phyloP scores from a whole-genome alignment of 2,888 invertebrate genomes.

The Prenolepis imparis region DNA sequence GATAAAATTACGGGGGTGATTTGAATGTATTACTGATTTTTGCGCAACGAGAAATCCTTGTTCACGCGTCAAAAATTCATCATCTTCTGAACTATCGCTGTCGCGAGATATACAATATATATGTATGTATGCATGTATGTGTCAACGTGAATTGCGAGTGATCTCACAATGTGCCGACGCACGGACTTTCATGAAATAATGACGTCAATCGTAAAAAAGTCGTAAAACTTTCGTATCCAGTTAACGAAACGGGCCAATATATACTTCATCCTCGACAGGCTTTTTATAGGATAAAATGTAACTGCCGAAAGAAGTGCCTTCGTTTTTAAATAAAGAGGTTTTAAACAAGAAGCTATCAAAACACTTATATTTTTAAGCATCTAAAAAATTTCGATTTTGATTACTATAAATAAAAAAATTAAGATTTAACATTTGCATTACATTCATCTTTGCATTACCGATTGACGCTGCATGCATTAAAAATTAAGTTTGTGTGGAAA shows the following conservation, averaged over 20 bases:
- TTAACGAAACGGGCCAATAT: slow-evolving; percentile 41
- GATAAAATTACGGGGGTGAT: not conserved
- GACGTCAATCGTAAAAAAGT: slow-evolving; percentile 62
- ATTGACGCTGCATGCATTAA: not conserved
- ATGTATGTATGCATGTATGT: not conserved
- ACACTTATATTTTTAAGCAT: not conserved
- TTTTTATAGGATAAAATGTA: slow-evolving; percentile 22
- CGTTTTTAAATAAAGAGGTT: not conserved
- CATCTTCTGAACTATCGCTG: slow-evolving; percentile 58
- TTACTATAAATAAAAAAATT: not conserved
- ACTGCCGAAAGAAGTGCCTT: slow-evolving; percentile 8
- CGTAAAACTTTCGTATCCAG: slow-evolving; percentile 15
- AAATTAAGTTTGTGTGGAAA: not conserved
- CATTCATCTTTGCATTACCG: not conserved
- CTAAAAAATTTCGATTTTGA: slow-evolving; percentile 3
- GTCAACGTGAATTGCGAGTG: slow-evolving; percentile 28
- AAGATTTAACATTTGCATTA: not conserved
- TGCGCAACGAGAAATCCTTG: not conserved
- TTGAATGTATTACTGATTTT: not conserved
- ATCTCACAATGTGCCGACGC: slow-evolving; percentile 44
- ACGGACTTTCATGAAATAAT: slow-evolving; percentile 64
- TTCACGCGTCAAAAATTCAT: slow-evolving; percentile 64
- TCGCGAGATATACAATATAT: slow-evolving; percentile 32
- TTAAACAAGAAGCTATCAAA: not conserved
- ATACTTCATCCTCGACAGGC: not conserved